Conservation (phyloP, 1,140 invertebrate genomes). For the Neodiprion virginianus region DNA sequence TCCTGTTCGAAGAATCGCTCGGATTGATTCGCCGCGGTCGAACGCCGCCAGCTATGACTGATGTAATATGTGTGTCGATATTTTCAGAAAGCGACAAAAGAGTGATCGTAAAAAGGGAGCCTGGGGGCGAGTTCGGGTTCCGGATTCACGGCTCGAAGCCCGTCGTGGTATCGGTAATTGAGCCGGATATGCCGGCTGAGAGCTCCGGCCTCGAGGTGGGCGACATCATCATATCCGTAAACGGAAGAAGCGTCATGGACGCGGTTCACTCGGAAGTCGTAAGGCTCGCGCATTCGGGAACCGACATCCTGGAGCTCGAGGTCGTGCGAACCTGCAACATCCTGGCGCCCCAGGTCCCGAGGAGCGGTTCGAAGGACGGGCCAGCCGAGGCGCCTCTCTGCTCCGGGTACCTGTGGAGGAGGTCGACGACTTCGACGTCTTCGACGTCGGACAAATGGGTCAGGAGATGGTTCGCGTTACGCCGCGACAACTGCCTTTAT, state of each 20-base stretch:
- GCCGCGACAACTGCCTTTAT: constrained; percentile 92
- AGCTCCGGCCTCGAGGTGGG: constrained; percentile 90
- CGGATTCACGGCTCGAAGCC: constrained; percentile 95
- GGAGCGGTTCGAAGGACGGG: constrained; percentile 60
- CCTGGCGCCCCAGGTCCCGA: constrained; percentile 64
- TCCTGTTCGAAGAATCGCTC: no score
- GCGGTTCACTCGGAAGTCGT: constrained; percentile 95
- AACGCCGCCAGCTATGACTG: no score
- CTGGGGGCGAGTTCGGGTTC: constrained; percentile 90
- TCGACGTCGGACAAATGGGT: constrained; percentile 78
- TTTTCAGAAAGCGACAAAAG: constrained; percentile 83
- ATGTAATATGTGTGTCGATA: not conserved
- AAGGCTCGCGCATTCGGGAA: constrained; percentile 86
- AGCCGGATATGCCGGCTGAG: constrained; percentile 89
- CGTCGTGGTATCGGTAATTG: constrained; percentile 93
- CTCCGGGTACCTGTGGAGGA: constrained; percentile 82
- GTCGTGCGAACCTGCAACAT: constrained; percentile 87
- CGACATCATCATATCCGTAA: constrained; percentile 92
- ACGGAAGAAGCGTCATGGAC: constrained; percentile 87
- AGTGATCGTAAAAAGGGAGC: constrained; percentile 80
- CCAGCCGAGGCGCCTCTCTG: constrained; percentile 68
- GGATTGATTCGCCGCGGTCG: no score
- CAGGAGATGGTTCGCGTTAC: constrained; percentile 88
- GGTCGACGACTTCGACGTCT: constrained; percentile 65
- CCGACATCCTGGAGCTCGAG: constrained; percentile 85